Evolutionary conservation across 2,797 vertebrate species (phyloP).

Genomic region (Typhlichthys subterraneus): DNA sequence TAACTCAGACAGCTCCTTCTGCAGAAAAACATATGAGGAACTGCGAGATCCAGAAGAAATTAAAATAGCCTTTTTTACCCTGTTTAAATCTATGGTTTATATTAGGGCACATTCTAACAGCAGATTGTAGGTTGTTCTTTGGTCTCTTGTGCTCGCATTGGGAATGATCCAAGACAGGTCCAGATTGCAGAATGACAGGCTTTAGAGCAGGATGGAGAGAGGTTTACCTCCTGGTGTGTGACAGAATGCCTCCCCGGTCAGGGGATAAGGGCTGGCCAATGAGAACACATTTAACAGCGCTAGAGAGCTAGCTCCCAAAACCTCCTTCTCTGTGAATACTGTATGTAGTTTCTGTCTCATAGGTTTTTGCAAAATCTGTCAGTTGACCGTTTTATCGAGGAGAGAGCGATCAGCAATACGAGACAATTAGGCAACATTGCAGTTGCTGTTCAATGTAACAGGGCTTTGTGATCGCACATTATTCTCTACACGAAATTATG

Average conservation of each 20-base stretch:
- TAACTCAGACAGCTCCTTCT: too few relatives aligned
- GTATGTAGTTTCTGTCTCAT: neutral
- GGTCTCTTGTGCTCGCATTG: constrained; percentile 17
- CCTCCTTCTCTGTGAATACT: neutral
- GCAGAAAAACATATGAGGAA: too few relatives aligned
- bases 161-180: constrained; percentile 67
- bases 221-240: constrained; percentile 67
- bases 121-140: constrained; percentile 14
- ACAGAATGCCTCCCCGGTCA: constrained; percentile 16
- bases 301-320: constrained; percentile 3
- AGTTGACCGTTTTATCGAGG: neutral
- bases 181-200: constrained; percentile 68
- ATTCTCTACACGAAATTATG: neutral
- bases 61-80: constrained; percentile 1
- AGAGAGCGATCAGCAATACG: neutral
- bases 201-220: constrained; percentile 51
- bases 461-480: neutral
- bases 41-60: neutral
- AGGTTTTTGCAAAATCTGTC: neutral
- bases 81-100: constrained; percentile 13
- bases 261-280: neutral
- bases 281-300: constrained; percentile 10
- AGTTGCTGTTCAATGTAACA: neutral
- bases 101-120: constrained; percentile 10
- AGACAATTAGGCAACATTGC: neutral